Percentiles rank a stretch among this genome's conserved stretches.
phyloP scores from a whole-genome alignment of 1,140 invertebrate species.

The Paraescarpia echinospica region DNA sequence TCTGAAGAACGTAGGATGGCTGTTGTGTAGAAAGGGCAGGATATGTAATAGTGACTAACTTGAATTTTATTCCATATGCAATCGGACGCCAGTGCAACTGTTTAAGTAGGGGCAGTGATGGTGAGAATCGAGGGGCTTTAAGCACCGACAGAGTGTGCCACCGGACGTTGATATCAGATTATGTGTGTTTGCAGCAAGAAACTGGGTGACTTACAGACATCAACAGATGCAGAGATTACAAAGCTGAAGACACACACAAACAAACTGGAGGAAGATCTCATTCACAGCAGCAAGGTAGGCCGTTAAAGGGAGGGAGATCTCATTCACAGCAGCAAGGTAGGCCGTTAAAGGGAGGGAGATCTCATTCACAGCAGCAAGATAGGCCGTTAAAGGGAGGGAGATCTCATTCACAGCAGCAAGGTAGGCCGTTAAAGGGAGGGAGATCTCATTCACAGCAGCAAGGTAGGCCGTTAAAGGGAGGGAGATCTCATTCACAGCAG shows the following conservation, averaged over 20 bases:
- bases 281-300: conserved; percentile 42
- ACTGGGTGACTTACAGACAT: conserved; percentile 45
- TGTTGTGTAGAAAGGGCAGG: no score
- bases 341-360: conserved; percentile 28
- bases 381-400: conserved; percentile 18
- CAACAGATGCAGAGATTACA: conserved; percentile 53
- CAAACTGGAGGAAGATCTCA: conserved; percentile 48
- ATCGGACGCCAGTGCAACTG: no score
- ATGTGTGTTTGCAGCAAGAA: conserved; percentile 40
- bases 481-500: no score
- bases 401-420: conserved; percentile 43
- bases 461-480: conserved; percentile 34
- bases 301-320: conserved; percentile 32
- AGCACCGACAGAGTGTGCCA: background rate
- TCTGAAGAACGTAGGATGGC: no score
- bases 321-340: conserved; percentile 43
- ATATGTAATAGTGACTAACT: no score
- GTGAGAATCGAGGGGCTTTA: no score
- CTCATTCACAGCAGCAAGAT: conserved; percentile 44
- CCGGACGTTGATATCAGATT: background rate
- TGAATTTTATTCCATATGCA: no score
- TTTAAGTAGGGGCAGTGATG: no score
- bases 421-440: conserved; percentile 27
- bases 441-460: no score
- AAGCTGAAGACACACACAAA: conserved; percentile 51